Evolutionary conservation across 1,140 invertebrate species (phyloP), one percentile per base, ranked within the genome.

Genomic region (Conopomorpha cramerella): DNA sequence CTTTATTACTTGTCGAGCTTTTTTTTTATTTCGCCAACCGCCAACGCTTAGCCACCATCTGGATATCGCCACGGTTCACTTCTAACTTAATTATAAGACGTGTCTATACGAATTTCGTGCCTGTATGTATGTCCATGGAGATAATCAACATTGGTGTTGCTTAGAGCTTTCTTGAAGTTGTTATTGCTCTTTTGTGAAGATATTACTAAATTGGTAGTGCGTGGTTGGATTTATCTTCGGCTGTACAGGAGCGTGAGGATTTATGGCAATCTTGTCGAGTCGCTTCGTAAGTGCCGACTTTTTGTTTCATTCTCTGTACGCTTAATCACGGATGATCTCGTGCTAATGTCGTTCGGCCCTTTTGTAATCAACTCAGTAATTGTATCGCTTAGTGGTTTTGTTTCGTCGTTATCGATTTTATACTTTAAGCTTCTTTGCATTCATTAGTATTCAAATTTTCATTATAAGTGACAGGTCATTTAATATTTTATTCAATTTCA

Each of bases 41-140:
- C 49, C 49, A 50, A 49, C 39, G 49, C 49, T 56, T 59, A 54
- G 51, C 52, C 61, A 61, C 51, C 65, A 70, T 70, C 59, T 71
- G 63, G 55, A 55, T 52, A 49, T 51, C 36, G 51, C 28, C 41
- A 58, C 49, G 53, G 49, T 63, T 50, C 40, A 30, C 30, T 46
- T 17, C 33, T 58, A 60, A 66, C 63, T 70, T 71, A 71, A 74
- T 74, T 71, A 70, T 72, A 74, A 70, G 61, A 60, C 56, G 66
- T 66, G 60, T 60, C 60, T 62, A 59, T 62, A 63, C 51, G 39
- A 49, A 51, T 40, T 50, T 49, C 49, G 49, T 51, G 51, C 60
- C 59, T 59, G 60, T 67, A 58, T 52, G 56, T 55, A n/a, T n/a
- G n/a, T n/a, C n/a, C n/a, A n/a, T n/a, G n/a, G n/a, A n/a, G n/a